Conservation (phyloP, 2,797 vertebrate species). For the Cygnus olor region DNA sequence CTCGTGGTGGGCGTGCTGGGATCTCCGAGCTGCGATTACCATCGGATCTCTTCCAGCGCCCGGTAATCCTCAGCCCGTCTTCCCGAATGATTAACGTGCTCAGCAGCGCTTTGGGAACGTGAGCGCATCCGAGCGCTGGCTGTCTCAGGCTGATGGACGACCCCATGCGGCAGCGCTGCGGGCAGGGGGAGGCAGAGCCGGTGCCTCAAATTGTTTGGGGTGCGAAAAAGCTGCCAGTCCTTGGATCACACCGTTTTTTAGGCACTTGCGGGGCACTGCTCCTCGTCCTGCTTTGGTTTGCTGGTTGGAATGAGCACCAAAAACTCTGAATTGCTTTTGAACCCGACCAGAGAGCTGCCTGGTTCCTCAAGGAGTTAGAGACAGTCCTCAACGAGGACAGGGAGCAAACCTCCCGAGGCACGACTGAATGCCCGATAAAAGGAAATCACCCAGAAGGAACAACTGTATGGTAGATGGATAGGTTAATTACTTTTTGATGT, state of each 20-base stretch:
- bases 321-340: background rate
- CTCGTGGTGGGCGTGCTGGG: background rate
- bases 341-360: rapidly evolving
- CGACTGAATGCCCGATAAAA: background rate
- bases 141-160: background rate
- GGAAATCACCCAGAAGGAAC: background rate
- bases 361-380: rapidly evolving
- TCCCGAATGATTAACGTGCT: rapidly evolving
- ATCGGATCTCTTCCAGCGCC: background rate
- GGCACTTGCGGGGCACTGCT: rapidly evolving
- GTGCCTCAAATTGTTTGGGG: background rate
- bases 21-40: background rate
- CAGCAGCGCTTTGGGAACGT: background rate
- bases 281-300: background rate
- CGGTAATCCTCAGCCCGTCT: background rate
- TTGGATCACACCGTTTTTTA: background rate
- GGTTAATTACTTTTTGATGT: conserved; percentile 24
- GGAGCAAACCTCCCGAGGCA: background rate
- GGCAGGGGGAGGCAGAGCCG: rapidly evolving
- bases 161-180: rapidly evolving
- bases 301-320: background rate
- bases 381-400: background rate
- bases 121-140: background rate
- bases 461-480: background rate
- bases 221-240: background rate